A percentile compares a stretch with the other conserved stretches of the same genome.
Conservation (phyloP, 2,888 invertebrate genomes). For the Lordiphosa andalusiaca region DNA sequence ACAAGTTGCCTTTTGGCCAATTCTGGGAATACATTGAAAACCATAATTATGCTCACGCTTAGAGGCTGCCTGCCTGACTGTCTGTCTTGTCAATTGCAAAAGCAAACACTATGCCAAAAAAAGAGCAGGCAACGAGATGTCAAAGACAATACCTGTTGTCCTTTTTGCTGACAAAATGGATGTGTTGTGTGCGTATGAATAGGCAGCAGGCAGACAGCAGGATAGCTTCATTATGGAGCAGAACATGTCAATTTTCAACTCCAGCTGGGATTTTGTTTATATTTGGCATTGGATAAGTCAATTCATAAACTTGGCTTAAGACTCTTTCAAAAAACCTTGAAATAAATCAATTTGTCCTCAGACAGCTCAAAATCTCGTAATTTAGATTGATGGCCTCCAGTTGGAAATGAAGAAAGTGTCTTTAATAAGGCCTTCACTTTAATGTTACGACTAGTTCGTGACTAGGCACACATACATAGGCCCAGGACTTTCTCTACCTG, state of each 20-base stretch:
- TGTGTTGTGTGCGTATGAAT: slow-evolving; percentile 24
- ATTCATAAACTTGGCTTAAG: slow-evolving; percentile 39
- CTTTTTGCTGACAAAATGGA: slow-evolving; percentile 49
- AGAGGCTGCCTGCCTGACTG: slow-evolving; percentile 27
- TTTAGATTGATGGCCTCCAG: slow-evolving; percentile 61
- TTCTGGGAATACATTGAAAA: slow-evolving; percentile 67
- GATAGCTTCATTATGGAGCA: slow-evolving; percentile 65
- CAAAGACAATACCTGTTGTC: slow-evolving; percentile 27
- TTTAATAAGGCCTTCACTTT: slow-evolving; percentile 29
- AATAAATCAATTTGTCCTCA: slow-evolving; percentile 69
- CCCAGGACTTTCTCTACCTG: slow-evolving; percentile 21
- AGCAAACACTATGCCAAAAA: slow-evolving; percentile 43
- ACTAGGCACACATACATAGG: slow-evolving; percentile 39
- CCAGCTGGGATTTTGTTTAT: slow-evolving; percentile 48
- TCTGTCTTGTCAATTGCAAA: slow-evolving; percentile 62
- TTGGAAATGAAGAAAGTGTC: slow-evolving; percentile 43
- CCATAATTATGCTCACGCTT: slow-evolving; percentile 73
- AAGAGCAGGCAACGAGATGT: slow-evolving; percentile 25
- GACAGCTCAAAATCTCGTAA: slow-evolving; percentile 56
- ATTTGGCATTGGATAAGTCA: slow-evolving; percentile 11
- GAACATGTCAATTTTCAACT: slow-evolving; percentile 64
- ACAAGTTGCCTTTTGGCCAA: slow-evolving; percentile 20
- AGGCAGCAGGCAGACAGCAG: slow-evolving; percentile 15
- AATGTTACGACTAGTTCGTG: slow-evolving; percentile 61
- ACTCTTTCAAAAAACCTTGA: slow-evolving; percentile 41